These are phyloP conservation scores for Glareola pratincola DNA, from an alignment of 2,113 vertebrate species.

Conservation along the genomic window DNA sequence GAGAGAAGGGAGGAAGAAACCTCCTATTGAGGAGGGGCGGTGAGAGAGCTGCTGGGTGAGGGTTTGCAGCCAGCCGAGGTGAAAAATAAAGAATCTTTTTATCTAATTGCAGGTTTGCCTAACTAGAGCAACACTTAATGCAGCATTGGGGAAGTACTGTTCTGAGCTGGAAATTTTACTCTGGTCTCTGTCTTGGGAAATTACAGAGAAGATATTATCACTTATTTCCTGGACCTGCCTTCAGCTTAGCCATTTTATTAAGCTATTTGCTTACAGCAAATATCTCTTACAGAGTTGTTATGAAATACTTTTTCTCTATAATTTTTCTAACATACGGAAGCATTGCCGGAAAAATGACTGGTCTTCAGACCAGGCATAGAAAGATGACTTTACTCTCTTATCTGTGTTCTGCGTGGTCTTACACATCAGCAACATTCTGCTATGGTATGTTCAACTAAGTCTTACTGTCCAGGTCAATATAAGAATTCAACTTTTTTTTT, in stretches of 20 bases:
- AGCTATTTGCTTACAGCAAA: constrained; percentile 30
- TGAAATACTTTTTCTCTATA: neutral
- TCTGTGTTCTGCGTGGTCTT: neutral
- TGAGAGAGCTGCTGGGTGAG: neutral
- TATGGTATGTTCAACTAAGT: neutral
- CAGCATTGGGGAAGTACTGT: neutral
- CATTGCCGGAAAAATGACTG: neutral
- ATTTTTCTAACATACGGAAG: neutral
- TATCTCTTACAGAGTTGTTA: neutral
- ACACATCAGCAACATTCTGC: neutral
- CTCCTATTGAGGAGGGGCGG: rapidly evolving
- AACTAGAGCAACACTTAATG: neutral
- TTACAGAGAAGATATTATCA: neutral
- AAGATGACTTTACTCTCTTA: neutral
- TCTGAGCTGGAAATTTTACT: neutral
- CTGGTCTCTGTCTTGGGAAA: neutral
- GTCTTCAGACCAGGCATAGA: neutral
- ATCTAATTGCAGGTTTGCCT: neutral
- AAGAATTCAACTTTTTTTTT: neutral
- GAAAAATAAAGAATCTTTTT: neutral
- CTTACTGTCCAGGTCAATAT: neutral
- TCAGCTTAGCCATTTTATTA: neutral
- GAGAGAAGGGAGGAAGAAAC: neutral
- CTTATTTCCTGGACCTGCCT: neutral
- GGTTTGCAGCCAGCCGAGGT: neutral